Percentiles rank a stretch among this genome's conserved stretches.
Conservation (phyloP, 2,888 invertebrate species). For the Nezara viridula region DNA sequence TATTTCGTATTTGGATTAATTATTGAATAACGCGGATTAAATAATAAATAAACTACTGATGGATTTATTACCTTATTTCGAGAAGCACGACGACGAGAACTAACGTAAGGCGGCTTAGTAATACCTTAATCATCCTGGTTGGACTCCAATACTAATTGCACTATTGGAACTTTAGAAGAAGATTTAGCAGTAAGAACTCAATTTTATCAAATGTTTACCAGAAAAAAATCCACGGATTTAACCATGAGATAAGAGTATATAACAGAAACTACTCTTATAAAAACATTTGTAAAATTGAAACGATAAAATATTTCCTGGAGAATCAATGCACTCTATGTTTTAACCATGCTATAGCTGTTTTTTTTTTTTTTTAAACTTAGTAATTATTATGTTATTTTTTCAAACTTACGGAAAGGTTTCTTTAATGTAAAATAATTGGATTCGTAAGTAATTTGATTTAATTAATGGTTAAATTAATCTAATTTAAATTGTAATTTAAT, state of each 20-base stretch:
- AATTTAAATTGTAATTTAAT: too few species aligned
- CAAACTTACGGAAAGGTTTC: too few species aligned
- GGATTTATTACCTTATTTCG: not conserved
- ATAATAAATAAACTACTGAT: too few species aligned
- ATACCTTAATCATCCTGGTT: not conserved
- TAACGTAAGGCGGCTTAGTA: not conserved
- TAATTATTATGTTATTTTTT: too few species aligned
- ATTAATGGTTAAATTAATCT: too few species aligned
- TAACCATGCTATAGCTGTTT: too few species aligned
- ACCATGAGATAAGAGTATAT: not conserved
- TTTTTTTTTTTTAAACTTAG: too few species aligned
- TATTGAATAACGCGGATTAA: too few species aligned
- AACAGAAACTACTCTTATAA: not conserved
- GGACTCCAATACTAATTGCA: not conserved
- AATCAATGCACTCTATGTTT: too few species aligned
- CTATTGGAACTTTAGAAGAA: not conserved
- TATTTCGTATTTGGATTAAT: too few species aligned
- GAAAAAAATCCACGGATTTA: conserved; percentile 13
- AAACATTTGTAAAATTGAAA: not conserved
- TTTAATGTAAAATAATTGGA: too few species aligned
- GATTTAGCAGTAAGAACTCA: not conserved
- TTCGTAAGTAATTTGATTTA: too few species aligned
- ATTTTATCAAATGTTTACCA: not conserved
- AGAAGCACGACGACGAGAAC: not conserved
- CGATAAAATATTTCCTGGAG: not conserved